These are phyloP conservation scores for Mohoua ochrocephala DNA, from an alignment of 2,113 vertebrate species.

Conservation along the genomic window DNA sequence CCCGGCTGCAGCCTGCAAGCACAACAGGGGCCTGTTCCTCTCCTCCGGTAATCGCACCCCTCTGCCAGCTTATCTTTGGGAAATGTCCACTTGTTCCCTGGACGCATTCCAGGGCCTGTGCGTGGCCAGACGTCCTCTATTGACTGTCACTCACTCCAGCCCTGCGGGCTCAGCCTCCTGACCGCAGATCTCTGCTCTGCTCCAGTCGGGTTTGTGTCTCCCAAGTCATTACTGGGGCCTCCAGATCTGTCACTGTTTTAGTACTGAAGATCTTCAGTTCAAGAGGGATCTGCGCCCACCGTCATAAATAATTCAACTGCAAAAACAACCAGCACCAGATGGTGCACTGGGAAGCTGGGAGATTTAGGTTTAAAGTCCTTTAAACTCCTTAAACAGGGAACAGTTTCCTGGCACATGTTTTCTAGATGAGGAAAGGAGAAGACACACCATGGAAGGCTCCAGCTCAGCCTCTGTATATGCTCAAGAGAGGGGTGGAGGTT, in stretches of 20 bases:
- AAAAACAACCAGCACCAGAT: not conserved
- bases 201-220: not conserved
- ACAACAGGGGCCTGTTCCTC: not conserved
- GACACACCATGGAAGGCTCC: not conserved
- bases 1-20: not conserved
- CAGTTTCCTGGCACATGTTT: not conserved
- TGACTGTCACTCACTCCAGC: not conserved
- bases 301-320: not conserved
- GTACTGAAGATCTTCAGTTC: not conserved
- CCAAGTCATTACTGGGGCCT: not conserved
- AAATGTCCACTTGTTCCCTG: slow-evolving; percentile 45
- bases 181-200: not conserved
- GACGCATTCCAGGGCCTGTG: not conserved
- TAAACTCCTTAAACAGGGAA: not conserved
- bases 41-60: not conserved
- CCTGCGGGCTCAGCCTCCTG: not conserved
- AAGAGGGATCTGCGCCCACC: accelerated
- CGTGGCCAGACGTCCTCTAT: not conserved
- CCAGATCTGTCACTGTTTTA: not conserved
- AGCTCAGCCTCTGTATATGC: not conserved
- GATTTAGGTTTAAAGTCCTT: not conserved
- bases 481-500: not conserved
- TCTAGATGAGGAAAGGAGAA: not conserved
- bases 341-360: not conserved
- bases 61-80: slow-evolving; percentile 38